Evolutionary conservation across 2,888 invertebrate genomes (phyloP).

Genomic region (Frankliniella intonsa): DNA sequence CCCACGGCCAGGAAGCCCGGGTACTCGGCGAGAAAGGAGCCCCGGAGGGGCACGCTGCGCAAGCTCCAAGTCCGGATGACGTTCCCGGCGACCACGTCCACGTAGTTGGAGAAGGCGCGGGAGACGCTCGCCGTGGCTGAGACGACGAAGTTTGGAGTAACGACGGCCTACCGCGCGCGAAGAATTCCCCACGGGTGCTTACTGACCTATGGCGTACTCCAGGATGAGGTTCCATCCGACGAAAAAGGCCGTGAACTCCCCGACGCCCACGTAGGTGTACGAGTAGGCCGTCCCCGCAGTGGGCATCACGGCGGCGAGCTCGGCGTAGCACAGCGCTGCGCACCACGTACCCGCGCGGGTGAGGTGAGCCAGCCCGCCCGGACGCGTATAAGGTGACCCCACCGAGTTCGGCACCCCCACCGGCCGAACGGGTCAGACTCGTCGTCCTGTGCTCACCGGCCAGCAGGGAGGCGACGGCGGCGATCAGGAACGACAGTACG

Average conservation of each 20-base stretch:
- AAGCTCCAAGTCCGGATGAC: constrained; percentile 55
- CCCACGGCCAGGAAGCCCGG: constrained; percentile 66
- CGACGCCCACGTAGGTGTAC: constrained; percentile 35
- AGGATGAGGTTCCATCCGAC: constrained; percentile 81
- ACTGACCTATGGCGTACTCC: constrained; percentile 69
- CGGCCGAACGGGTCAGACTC: too few relatives aligned
- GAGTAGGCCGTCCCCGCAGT: constrained; percentile 34
- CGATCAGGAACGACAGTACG: constrained; percentile 2
- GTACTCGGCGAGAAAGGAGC: constrained; percentile 60
- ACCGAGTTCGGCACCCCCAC: too few relatives aligned
- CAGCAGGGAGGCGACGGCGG: background rate
- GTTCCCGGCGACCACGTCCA: constrained; percentile 60
- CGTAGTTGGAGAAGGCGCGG: constrained; percentile 65
- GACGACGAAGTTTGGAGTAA: constrained; percentile 22
- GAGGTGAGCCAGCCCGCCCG: too few relatives aligned
- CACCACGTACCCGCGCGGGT: too few relatives aligned
- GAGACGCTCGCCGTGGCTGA: constrained; percentile 72
- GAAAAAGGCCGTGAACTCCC: constrained; percentile 70
- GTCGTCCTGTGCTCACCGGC: background rate
- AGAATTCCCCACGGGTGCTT: too few relatives aligned
- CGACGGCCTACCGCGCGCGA: background rate
- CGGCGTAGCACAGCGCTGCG: constrained; percentile 36
- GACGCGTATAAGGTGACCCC: too few relatives aligned
- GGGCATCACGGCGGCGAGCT: constrained; percentile 35
- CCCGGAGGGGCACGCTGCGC: constrained; percentile 56